phyloP scores from a whole-genome alignment of 64 coral and sea anemone species.

The Stylophora pistillata region DNA sequence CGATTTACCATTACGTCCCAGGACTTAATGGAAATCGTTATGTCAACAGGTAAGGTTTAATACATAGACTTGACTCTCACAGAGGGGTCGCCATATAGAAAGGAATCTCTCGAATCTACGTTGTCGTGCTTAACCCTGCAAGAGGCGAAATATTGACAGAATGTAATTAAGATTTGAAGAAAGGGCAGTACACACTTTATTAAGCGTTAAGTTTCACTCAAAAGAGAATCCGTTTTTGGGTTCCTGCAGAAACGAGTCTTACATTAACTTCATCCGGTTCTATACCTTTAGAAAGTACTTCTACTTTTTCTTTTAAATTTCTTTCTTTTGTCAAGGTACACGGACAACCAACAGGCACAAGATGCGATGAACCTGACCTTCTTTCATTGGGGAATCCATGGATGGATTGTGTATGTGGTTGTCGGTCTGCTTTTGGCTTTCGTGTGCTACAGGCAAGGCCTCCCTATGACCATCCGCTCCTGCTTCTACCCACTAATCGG shows the following conservation, averaged over 20 bases:
- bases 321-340: slow-evolving; percentile 11
- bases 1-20: slow-evolving; percentile 25
- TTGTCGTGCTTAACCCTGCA: too few relatives aligned
- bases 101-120: too few relatives aligned
- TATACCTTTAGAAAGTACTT: too few relatives aligned
- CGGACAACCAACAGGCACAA: slow-evolving; percentile 39
- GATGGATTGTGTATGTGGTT: slow-evolving; percentile 51
- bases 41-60: neutral
- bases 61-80: too few relatives aligned
- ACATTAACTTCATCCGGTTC: too few relatives aligned
- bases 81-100: too few relatives aligned
- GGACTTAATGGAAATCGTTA: slow-evolving; percentile 34
- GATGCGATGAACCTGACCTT: slow-evolving; percentile 51
- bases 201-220: too few relatives aligned
- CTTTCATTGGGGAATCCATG: slow-evolving; percentile 46
- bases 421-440: slow-evolving; percentile 42
- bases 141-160: too few relatives aligned
- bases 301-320: neutral
- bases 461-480: slow-evolving; percentile 37
- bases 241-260: too few relatives aligned
- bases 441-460: slow-evolving; percentile 29
- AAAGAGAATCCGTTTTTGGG: too few relatives aligned
- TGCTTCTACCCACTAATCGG: slow-evolving; percentile 45
- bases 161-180: too few relatives aligned
- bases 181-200: too few relatives aligned